phyloP scores from a whole-genome alignment of 2,888 invertebrate species.

The Morpho deidamia region DNA sequence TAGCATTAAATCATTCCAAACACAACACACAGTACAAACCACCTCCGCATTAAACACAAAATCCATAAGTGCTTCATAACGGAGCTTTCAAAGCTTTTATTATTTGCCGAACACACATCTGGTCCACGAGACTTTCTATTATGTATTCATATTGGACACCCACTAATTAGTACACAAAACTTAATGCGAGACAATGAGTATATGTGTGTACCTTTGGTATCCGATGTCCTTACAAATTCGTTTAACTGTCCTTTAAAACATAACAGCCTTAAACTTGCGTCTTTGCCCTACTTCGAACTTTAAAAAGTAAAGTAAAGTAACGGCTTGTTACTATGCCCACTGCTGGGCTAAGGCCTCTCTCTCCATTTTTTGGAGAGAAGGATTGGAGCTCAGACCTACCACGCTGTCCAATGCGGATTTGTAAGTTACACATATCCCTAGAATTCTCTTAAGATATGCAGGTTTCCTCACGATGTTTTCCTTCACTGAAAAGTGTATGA shows the following conservation, averaged over 20 bases:
- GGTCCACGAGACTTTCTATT: conserved; percentile 69
- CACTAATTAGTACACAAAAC: conserved; percentile 77
- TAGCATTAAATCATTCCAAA: conserved; percentile 20
- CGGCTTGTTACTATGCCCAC: too few species aligned
- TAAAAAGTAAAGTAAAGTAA: too few species aligned
- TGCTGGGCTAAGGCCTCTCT: too few species aligned
- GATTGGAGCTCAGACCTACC: too few species aligned
- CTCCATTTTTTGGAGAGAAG: too few species aligned
- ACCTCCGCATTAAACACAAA: conserved; percentile 44
- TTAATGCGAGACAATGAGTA: conserved; percentile 64
- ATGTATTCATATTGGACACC: conserved; percentile 73
- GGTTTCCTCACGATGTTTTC: too few species aligned
- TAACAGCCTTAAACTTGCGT: background rate
- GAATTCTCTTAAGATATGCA: too few species aligned
- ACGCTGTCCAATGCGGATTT: too few species aligned
- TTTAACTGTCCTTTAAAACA: conserved; percentile 31
- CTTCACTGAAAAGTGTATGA: too few species aligned
- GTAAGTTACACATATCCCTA: too few species aligned
- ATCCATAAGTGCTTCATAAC: conserved; percentile 58
- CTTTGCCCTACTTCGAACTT: too few species aligned
- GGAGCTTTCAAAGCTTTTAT: conserved; percentile 57
- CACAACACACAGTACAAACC: conserved; percentile 39
- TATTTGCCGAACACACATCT: conserved; percentile 73
- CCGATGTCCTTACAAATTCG: conserved; percentile 51
- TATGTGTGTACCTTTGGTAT: conserved; percentile 40